Conservation (phyloP, 1,140 invertebrate genomes). For the Drosophila teissieri region DNA sequence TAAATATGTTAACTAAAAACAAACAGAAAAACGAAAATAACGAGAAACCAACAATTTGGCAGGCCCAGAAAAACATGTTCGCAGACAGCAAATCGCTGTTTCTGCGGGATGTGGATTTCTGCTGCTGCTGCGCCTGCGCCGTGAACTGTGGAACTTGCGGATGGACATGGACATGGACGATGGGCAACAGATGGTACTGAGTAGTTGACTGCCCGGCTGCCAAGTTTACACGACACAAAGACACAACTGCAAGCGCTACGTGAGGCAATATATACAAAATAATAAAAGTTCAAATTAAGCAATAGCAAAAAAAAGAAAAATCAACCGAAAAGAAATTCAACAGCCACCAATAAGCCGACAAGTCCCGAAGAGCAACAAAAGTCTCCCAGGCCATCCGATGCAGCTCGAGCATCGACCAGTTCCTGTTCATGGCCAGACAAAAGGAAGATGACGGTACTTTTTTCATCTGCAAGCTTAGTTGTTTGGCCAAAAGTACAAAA, state of each 20-base stretch:
- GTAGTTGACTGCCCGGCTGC: constrained; percentile 47
- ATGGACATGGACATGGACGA: constrained; percentile 6
- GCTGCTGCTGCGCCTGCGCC: constrained; percentile 14
- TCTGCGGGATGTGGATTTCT: constrained; percentile 36
- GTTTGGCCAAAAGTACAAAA: constrained; percentile 24
- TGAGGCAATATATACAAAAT: constrained; percentile 56
- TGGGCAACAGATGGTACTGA: constrained; percentile 46
- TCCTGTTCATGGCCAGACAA: constrained; percentile 67
- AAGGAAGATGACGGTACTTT: constrained; percentile 73
- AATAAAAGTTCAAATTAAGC: constrained; percentile 70
- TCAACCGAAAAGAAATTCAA: constrained; percentile 58
- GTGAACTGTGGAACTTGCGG: constrained; percentile 20
- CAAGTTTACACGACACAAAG: constrained; percentile 70
- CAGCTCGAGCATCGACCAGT: constrained; percentile 45
- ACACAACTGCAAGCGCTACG: constrained; percentile 54
- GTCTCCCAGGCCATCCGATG: constrained; percentile 15
- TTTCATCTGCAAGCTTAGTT: constrained; percentile 30
- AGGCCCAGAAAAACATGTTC: constrained; percentile 48
- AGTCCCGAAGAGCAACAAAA: constrained; percentile 38
- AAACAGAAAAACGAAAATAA: constrained; percentile 12
- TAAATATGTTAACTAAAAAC: constrained; percentile 37
- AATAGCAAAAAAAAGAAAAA: constrained; percentile 51
- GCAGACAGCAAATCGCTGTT: constrained; percentile 33
- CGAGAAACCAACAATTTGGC: constrained; percentile 29
- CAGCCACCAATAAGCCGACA: constrained; percentile 23